These are phyloP conservation scores for Neelides folsomi DNA, from an alignment of 2,888 invertebrate genomes.

Conservation along the genomic window DNA sequence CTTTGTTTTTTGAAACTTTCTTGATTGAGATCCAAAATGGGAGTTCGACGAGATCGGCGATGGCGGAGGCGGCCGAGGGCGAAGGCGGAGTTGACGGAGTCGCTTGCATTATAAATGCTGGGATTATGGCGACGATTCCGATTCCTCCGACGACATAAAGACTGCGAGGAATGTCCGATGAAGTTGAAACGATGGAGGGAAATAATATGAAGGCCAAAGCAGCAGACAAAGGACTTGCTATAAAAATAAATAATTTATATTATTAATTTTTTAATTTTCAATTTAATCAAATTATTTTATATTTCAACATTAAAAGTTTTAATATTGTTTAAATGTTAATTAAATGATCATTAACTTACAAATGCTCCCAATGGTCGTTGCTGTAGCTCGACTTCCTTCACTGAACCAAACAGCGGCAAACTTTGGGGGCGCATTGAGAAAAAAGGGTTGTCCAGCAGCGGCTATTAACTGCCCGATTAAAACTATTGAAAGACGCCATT, in stretches of 20 bases:
- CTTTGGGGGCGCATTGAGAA: conserved; percentile 17
- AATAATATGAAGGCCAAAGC: conserved; percentile 15
- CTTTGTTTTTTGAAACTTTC: conserved; percentile 7
- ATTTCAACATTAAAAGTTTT: too few relatives aligned
- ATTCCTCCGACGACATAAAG: conserved; percentile 6
- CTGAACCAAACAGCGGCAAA: conserved; percentile 19
- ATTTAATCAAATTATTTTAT: neutral
- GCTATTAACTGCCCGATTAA: conserved; percentile 17
- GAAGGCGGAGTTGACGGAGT: conserved; percentile 16
- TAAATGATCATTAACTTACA: conserved; percentile 4
- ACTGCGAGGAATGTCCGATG: neutral
- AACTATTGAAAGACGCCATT: conserved; percentile 8
- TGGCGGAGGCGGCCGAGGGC: conserved; percentile 12
- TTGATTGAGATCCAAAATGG: conserved; percentile 14
- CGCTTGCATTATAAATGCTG: conserved; percentile 9
- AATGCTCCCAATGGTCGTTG: conserved; percentile 15
- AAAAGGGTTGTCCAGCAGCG: conserved; percentile 15
- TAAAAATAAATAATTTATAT: neutral
- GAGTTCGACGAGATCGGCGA: conserved; percentile 13
- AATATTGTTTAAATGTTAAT: too few relatives aligned
- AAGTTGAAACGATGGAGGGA: conserved; percentile 5
- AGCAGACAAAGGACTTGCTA: conserved; percentile 15
- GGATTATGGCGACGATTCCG: conserved; percentile 9
- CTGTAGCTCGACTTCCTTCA: conserved; percentile 12
- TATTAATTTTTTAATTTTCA: neutral